These are phyloP conservation scores for Apantesis nais DNA, from an alignment of 2,888 invertebrate genomes.

Conservation along the genomic window DNA sequence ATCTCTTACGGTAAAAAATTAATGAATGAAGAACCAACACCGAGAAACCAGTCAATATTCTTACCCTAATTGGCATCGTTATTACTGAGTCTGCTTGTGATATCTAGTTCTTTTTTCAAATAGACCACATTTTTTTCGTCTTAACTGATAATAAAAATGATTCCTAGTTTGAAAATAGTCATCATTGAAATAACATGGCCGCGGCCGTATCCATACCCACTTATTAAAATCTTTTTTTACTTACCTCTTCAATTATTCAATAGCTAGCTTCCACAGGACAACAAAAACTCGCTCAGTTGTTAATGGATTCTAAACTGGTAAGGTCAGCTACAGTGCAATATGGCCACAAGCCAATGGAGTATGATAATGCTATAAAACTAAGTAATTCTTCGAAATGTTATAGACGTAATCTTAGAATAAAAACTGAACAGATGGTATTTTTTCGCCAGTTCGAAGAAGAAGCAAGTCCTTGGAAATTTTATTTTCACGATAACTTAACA, in stretches of 20 bases:
- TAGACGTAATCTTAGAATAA: neutral
- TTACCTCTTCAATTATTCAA: neutral
- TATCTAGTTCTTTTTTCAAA: neutral
- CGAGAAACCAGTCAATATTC: neutral
- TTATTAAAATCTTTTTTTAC: neutral
- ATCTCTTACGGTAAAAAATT: no score
- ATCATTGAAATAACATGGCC: neutral
- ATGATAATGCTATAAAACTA: conserved; percentile 34
- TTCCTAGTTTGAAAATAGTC: neutral
- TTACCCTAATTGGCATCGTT: neutral
- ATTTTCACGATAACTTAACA: neutral
- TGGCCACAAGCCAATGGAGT: neutral
- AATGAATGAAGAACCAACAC: neutral
- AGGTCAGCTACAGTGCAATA: neutral
- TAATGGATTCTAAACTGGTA: conserved; percentile 37
- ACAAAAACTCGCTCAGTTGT: neutral
- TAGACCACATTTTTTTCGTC: neutral
- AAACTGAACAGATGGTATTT: neutral
- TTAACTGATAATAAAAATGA: neutral
- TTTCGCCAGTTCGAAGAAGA: neutral
- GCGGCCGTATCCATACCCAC: neutral
- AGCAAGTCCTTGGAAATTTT: neutral
- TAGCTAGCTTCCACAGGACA: neutral
- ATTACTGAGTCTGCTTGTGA: neutral
- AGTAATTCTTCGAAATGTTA: neutral